A percentile compares a stretch with the other conserved stretches of the same genome.
phyloP scores from a whole-genome alignment of 2,113 vertebrate species.

The Hyaena hyaena region DNA sequence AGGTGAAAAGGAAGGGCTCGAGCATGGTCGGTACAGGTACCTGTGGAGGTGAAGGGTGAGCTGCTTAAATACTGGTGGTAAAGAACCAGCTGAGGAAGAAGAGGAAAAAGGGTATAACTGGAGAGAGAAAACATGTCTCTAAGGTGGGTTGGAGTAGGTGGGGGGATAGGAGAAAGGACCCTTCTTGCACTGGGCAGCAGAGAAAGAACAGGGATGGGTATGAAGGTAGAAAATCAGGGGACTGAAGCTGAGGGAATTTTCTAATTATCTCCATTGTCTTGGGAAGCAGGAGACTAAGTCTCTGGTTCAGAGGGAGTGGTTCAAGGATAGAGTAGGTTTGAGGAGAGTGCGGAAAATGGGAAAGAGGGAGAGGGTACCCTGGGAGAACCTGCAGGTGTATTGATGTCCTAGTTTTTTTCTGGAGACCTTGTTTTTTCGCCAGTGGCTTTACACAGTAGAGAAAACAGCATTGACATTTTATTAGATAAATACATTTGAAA shows the following conservation, averaged over 20 bases:
- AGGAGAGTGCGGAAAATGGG: background rate
- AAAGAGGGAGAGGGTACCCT: background rate
- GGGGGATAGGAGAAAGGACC: background rate
- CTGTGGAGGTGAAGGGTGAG: background rate
- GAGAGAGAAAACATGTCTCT: background rate
- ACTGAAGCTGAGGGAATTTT: constrained; percentile 4
- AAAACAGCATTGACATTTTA: background rate
- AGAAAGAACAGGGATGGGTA: background rate
- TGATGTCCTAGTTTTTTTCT: background rate
- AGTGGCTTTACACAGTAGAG: background rate
- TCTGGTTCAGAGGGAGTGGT: background rate
- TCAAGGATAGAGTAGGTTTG: too few relatives aligned
- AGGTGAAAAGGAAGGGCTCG: background rate
- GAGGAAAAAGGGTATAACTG: background rate
- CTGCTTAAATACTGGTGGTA: background rate
- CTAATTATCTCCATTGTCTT: background rate
- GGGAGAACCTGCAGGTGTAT: background rate
- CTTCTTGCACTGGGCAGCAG: background rate
- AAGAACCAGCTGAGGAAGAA: background rate
- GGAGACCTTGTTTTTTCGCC: background rate
- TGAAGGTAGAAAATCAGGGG: background rate
- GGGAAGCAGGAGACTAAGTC: background rate
- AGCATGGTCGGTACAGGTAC: background rate
- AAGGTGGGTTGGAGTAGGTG: too few relatives aligned
- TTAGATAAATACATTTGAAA: background rate